Conservation (phyloP, 2,113 vertebrate species). For the Sialia sialis region DNA sequence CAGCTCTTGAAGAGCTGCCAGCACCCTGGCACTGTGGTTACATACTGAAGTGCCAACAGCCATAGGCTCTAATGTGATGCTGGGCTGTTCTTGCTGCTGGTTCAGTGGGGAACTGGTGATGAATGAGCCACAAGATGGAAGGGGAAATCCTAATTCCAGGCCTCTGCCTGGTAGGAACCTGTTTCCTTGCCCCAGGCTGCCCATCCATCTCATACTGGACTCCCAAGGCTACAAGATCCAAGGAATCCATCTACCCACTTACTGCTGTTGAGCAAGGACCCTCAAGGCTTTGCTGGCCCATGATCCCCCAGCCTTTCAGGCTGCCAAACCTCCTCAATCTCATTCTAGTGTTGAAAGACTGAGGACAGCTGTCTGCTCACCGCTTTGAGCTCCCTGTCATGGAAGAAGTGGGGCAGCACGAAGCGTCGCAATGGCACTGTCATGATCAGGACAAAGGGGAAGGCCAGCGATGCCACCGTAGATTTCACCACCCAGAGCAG, state of each 20-base stretch:
- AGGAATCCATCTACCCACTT: background rate
- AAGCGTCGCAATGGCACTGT: constrained; percentile 92
- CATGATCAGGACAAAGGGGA: constrained; percentile 97
- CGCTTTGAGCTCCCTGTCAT: constrained; percentile 93
- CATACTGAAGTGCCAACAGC: background rate
- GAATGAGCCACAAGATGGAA: background rate
- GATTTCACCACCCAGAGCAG: constrained; percentile 97
- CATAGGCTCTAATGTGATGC: background rate
- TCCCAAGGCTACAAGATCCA: background rate
- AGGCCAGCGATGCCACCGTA: constrained; percentile 88
- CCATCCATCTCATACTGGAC: background rate
- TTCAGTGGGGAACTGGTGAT: background rate
- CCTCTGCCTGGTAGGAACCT: background rate
- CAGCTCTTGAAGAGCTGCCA: background rate
- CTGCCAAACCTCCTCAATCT: background rate
- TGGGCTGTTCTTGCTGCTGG: background rate
- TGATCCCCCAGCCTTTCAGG: background rate
- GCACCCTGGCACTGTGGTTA: background rate
- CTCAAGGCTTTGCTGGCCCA: background rate
- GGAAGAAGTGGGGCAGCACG: constrained; percentile 89
- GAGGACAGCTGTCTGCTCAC: constrained; percentile 71
- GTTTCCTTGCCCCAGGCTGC: background rate
- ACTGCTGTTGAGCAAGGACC: background rate
- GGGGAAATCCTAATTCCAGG: background rate
- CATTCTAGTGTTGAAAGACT: background rate